These are phyloP conservation scores for Cichlasoma orientale DNA, from an alignment of 2,797 vertebrate genomes.

Conservation along the genomic window DNA sequence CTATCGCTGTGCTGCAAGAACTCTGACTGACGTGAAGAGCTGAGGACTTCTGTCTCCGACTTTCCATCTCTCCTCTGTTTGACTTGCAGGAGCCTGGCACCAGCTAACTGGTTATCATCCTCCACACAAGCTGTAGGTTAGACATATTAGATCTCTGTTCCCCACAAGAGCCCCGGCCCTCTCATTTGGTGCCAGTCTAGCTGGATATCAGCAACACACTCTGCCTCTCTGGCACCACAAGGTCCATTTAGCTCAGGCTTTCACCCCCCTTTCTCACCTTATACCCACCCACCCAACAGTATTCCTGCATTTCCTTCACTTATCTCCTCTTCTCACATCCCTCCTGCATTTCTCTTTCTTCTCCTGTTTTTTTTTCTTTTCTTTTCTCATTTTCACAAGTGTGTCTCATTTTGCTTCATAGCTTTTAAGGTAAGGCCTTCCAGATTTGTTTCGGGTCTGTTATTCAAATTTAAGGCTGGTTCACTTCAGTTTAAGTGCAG, in stretches of 20 bases:
- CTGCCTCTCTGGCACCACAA: conserved; percentile 41
- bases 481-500: conserved; percentile 10
- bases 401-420: not conserved
- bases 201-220: conserved; percentile 21
- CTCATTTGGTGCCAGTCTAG: conserved; percentile 37
- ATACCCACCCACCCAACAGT: not conserved
- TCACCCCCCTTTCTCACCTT: not conserved
- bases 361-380: not conserved
- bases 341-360: conserved; percentile 57
- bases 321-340: conserved; percentile 56
- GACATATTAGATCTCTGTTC: conserved; percentile 2
- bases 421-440: not conserved
- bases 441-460: not conserved
- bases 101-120: conserved; percentile 10
- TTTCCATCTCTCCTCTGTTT: not conserved
- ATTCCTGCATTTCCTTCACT: not conserved
- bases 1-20: not conserved
- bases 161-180: not conserved
- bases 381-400: not conserved
- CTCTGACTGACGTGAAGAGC: not conserved
- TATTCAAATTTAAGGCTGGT: not conserved
- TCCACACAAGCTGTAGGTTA: not conserved
- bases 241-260: conserved; percentile 37
- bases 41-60: not conserved
- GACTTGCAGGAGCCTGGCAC: not conserved